A percentile compares a stretch with the other conserved stretches of the same genome.
Evolutionary conservation across 1,140 invertebrate species (phyloP).

Genomic region (Papilio helenus): DNA sequence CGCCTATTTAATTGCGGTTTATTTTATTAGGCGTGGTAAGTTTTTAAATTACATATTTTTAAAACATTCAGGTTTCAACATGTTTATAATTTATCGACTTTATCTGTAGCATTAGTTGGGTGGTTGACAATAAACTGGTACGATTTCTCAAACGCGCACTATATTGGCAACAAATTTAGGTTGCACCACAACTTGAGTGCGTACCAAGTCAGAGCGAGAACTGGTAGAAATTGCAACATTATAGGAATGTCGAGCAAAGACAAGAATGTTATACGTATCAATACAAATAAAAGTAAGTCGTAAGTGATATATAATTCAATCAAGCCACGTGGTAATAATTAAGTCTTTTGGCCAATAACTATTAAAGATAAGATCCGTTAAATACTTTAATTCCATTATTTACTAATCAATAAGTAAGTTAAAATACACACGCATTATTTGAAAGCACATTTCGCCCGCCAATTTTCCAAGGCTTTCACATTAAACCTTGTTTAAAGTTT

Average conservation of each 20-base stretch:
- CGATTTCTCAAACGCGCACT: conserved; percentile 41
- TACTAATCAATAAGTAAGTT: too few species aligned
- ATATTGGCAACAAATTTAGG: conserved; percentile 46
- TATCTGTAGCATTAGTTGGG: conserved; percentile 18
- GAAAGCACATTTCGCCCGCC: too few species aligned
- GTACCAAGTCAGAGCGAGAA: conserved; percentile 37
- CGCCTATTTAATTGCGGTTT: too few species aligned
- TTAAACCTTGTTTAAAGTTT: too few species aligned
- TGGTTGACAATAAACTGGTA: conserved; percentile 33
- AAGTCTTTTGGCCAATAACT: background rate
- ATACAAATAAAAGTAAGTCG: background rate
- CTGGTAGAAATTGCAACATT: conserved; percentile 43
- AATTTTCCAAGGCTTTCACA: too few species aligned
- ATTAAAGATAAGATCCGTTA: background rate
- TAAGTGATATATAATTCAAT: background rate
- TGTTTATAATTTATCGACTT: conserved; percentile 4
- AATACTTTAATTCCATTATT: too few species aligned
- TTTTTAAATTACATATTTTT: too few species aligned
- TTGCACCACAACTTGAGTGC: conserved; percentile 45
- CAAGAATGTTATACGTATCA: conserved; percentile 23
- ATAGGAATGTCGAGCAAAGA: conserved; percentile 41
- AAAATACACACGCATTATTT: too few species aligned
- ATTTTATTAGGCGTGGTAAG: too few species aligned
- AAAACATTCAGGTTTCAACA: conserved; percentile 1
- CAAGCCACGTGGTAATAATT: background rate